Evolutionary conservation across 2,113 vertebrate species (phyloP), one percentile per base, ranked within the genome.

Genomic region (Siniperca knerii): DNA sequence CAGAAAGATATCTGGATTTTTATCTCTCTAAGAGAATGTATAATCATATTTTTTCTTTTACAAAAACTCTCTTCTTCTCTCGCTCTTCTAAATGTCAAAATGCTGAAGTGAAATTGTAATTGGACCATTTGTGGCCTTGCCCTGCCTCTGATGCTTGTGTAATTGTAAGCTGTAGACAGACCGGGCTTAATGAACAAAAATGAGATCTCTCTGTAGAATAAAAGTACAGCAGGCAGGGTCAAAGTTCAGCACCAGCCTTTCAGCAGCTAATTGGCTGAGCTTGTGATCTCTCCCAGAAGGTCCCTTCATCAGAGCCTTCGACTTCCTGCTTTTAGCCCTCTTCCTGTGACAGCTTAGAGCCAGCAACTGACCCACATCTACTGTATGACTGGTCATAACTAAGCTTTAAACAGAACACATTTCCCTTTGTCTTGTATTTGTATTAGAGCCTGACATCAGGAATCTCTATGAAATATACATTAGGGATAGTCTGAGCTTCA

Each of bases 211-310:
- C 92, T 85, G 73, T 67, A 82, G 91, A 90, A 88, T 89, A 70
- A 84, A 88, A 85, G 73, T 85, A 89, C 86, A 92, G 89, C 84
- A 79, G 81, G 57, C 66, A 33, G 78, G 92, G 92, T 93, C 90
- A 90, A 71, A 93, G 93, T 87, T 94, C 84, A 92, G 77, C 70
- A 37, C 29, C 62, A 79, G 79, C 89, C 75, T 91, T 93, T 94
- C 89, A 89, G 84, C 75, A 82, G 78, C 77, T 95, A 95, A 95
- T 95, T 95, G 93, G 91, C 84, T 86, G 75, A 91, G 89, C 81
- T 89, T 90, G 89, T 86, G 82, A 93, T 92, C 86, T 90, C 77
- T 84, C 83, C 86, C 80, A 79, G 68, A 90, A 92, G 87, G 86
- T 91, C 81, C 76, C 48, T 21, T 91, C 87, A 92, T 87, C 73